These are phyloP conservation scores for Psophia crepitans DNA, from an alignment of 2,113 vertebrate species.

Conservation along the genomic window DNA sequence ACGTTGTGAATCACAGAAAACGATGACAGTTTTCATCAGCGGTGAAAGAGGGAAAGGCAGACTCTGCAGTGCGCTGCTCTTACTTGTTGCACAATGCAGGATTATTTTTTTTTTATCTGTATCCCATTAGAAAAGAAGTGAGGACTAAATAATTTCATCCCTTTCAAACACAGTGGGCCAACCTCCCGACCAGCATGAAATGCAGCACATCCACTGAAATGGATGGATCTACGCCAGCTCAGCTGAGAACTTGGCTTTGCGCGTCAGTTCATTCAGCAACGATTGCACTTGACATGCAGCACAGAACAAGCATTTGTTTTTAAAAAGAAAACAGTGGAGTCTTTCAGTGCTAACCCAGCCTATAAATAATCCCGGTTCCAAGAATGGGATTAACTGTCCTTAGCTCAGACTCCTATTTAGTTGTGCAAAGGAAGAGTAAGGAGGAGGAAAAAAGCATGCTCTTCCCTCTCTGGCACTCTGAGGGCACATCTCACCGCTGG, in stretches of 20 bases:
- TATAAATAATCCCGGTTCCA: not conserved
- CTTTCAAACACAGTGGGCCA: not conserved
- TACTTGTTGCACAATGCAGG: not conserved
- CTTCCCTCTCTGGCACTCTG: not conserved
- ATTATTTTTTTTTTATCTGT: not conserved
- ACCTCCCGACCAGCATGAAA: not conserved
- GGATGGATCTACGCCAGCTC: not conserved
- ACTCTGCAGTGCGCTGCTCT: not conserved
- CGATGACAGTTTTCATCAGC: conserved; percentile 25
- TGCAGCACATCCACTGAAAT: not conserved
- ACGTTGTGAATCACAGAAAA: conserved; percentile 54
- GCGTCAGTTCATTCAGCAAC: conserved; percentile 38
- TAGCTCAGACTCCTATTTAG: not conserved
- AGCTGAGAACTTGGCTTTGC: conserved; percentile 40
- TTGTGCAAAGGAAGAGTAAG: not conserved
- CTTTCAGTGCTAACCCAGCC: conserved; percentile 39
- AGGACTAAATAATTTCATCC: conserved; percentile 1
- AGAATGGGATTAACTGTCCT: conserved; percentile 21
- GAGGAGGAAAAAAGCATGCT: not conserved
- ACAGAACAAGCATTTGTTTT: conserved; percentile 43
- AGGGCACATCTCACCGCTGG: not conserved
- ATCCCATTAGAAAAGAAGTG: not conserved
- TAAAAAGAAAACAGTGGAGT: conserved; percentile 44
- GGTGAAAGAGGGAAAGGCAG: conserved; percentile 7
- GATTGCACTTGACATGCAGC: conserved; percentile 42